phyloP scores from a whole-genome alignment of 2,888 invertebrate species.

The Nemoura dubitans region DNA sequence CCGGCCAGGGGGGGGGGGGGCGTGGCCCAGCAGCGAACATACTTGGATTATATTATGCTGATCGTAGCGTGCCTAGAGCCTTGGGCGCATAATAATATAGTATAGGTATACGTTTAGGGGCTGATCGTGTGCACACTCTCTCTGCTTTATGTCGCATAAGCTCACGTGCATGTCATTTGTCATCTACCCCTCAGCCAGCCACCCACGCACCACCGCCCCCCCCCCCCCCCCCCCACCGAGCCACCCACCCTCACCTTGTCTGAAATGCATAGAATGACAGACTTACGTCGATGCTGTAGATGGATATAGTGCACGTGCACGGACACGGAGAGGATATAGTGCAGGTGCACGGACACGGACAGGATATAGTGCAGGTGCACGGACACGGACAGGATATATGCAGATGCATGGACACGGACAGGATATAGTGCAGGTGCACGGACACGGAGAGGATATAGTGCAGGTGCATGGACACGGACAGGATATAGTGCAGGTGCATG shows the following conservation, averaged over 20 bases:
- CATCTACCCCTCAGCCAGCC: not conserved
- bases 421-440: not conserved
- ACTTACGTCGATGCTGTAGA: not conserved
- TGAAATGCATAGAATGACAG: not conserved
- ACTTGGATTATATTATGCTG: not conserved
- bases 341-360: not conserved
- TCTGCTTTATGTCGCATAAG: not conserved
- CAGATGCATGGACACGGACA: too few species aligned
- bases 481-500: not conserved
- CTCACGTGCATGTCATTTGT: constrained; percentile 12
- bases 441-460: not conserved
- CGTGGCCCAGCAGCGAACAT: not conserved
- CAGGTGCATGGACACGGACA: too few species aligned
- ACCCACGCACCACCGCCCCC: not conserved
- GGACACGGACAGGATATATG: not conserved
- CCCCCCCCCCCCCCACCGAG: not conserved
- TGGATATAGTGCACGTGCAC: not conserved
- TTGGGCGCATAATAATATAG: not conserved
- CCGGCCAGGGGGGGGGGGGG: too few species aligned
- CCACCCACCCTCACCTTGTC: not conserved
- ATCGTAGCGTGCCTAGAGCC: not conserved
- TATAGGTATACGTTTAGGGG: not conserved
- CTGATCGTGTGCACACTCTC: not conserved
- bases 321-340: not conserved
- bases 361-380: not conserved